Base-by-base conservation (phyloP, 2,797 vertebrate genomes). In the Peromyscus aztecus region DNA sequence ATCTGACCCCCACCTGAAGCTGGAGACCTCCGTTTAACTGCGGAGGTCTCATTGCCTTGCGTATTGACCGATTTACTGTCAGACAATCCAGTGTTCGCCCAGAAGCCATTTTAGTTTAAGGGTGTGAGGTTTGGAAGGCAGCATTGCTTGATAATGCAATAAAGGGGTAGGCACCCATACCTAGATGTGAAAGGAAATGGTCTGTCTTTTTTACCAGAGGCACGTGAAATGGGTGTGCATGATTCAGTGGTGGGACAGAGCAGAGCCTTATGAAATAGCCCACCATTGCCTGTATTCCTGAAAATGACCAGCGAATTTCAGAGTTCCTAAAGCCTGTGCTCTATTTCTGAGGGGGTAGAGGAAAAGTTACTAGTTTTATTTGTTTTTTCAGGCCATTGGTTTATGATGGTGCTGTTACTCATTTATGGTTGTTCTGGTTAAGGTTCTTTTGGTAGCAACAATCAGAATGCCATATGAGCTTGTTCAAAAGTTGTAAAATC, bases 91-190 rank as follows among this genome's bases (percentile, higher is more conserved):
- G 69, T 8, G 11, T 76, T 98, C 0, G 0, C 93, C 90, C 89
- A 94, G 77, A 94, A 97, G 94, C 94, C 95, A 96, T 96, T 96
- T 98, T 77, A 94, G 87, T 96, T 98, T 97, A 97, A 97, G 94
- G 73, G 81, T 46, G 90, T 96, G 96, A 43, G 91, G 84, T 94
- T 96, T 96, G 95, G 89, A 94, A 96, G 94, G 49, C 80, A 89
- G 94, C 78, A 95, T 91, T 87, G 91, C 92, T 98, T 93, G 92
- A 97, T 97, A 97, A 97, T 97, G 93, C 92, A 96, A 93, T 97
- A 97, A 97, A 97, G 92, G 71, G 85, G 78, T 11, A 96, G 92
- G 97, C 96, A 97, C 97, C 93, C 83, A 89, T 97, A 97, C 85
- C 95, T 97, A 96, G 69, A 90, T 97, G 94, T 96, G 96, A 94